Conservation (phyloP, 2,797 vertebrate genomes). For the Halcyon leucocephala region DNA sequence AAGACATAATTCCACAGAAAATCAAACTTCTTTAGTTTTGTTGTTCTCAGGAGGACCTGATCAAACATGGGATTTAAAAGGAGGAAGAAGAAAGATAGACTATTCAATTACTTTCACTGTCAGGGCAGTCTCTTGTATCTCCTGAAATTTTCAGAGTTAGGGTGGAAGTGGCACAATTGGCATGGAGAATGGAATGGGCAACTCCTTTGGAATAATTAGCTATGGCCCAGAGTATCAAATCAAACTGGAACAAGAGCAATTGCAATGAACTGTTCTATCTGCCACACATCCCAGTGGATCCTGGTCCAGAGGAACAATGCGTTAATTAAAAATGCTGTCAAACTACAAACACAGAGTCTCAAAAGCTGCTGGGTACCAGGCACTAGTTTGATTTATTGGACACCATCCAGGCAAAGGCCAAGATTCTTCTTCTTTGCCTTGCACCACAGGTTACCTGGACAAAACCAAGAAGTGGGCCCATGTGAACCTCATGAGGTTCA, state of each 20-base stretch:
- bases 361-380: background rate
- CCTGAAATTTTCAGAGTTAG: background rate
- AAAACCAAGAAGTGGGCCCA: background rate
- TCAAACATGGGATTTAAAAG: background rate
- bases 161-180: background rate
- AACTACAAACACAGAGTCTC: background rate
- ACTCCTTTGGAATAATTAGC: background rate
- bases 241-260: background rate
- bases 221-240: background rate
- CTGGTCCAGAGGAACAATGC: background rate
- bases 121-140: background rate
- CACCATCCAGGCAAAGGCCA: background rate
- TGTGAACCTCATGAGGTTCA: background rate
- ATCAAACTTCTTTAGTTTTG: background rate
- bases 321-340: background rate
- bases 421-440: background rate
- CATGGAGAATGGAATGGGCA: background rate
- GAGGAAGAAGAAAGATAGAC: background rate
- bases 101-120: background rate
- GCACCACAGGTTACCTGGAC: background rate
- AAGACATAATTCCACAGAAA: background rate
- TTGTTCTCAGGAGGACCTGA: background rate
- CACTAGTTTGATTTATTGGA: background rate
- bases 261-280: background rate
- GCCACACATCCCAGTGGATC: rapidly evolving